Evolutionary conservation across 2,888 invertebrate species (phyloP), one percentile per base, ranked within the genome.

Genomic region (Gasteruption jaculator): DNA sequence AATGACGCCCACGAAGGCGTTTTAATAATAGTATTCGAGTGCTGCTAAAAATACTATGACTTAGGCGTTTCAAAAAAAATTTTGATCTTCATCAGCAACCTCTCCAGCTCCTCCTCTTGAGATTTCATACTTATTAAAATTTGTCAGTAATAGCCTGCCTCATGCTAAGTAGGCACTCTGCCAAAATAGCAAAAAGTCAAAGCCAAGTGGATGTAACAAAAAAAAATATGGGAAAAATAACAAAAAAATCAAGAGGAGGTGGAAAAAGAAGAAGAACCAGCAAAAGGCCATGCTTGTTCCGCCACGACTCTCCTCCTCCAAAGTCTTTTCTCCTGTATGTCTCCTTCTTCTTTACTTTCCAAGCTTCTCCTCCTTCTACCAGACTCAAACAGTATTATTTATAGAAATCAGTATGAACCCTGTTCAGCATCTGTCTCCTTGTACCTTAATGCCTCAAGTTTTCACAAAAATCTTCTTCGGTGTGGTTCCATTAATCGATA

Each of bases 391-490:
- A 38, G 60, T 56, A 63, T 66, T 68, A 68, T 68, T 68, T 62
- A 67, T 68, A 68, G 67, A 66, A 66, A 64, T 65, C 63, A 64
- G 60, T 65, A 58, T 59, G 56, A 59, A 57, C 61, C 54, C 60
- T 60, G 63, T 61, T 63, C 58, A 56, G 59, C 57, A 54, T 61
- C 62, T 57, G 61, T 59, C 57, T 56, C 57, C 57, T 61, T 60
- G 58, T 57, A 53, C 54, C 52, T 61, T 51, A 46, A 52, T 49
- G 38, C 50, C 43, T 55, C n/a, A n/a, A n/a, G n/a, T n/a, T n/a
- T n/a, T n/a, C n/a, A n/a, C n/a, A n/a, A n/a, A n/a, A n/a, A n/a
- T n/a, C n/a, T n/a, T n/a, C n/a, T n/a, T n/a, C n/a, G n/a, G n/a
- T n/a, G n/a, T n/a, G n/a, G n/a, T n/a, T n/a, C n/a, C n/a, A n/a